Evolutionary conservation across 2,888 invertebrate genomes (phyloP), one percentile per base, ranked within the genome.

Genomic region (Caenorhabditis virilis): DNA sequence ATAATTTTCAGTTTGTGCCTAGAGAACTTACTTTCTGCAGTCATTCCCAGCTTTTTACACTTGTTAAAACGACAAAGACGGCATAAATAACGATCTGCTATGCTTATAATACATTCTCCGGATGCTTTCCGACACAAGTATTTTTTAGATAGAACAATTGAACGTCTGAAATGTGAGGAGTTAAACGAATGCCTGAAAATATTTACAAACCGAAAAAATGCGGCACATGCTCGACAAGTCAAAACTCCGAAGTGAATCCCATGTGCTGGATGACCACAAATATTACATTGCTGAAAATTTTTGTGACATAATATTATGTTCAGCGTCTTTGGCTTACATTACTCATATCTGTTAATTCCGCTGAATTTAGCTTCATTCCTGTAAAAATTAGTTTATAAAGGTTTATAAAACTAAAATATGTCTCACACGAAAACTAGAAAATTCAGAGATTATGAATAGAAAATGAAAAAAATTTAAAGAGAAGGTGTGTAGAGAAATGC

Each of bases 181-280:
- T 30, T 36, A 36, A 36, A n/a, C 16, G 6, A 15, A 15, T 30
- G 30, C 30, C 30, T 23, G 11, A 16, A 46, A 16, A 23, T 18
- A 13, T 27, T 13, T 15, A n/a, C 20, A 13, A n/a, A 69, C 70
- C 70, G 41, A 49, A 71, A 71, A 46, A 71, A 71, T 1, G 71
- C 71, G 2, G 71, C 71, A 53, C 71, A 71, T 1, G 71, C 71
- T 18, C 71, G 46, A 27, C 71, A 71, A 9, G 65, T 55, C 16
- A 62, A 16, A 9, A 71, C 68, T n/a, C 71, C 71, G 41, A 71
- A 71, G 41, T 71, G 71, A n/a, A 71, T 49, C 13, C 71, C 71
- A 45, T 71, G 71, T 6, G 62, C 65, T 5, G 56, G 39, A 35
- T 65, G 59, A n/a, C 42, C 57, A 46, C 71, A 71, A 15, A 71